Base-by-base conservation (phyloP, 2,888 invertebrate genomes). In the Acanthosepion esculentum region DNA sequence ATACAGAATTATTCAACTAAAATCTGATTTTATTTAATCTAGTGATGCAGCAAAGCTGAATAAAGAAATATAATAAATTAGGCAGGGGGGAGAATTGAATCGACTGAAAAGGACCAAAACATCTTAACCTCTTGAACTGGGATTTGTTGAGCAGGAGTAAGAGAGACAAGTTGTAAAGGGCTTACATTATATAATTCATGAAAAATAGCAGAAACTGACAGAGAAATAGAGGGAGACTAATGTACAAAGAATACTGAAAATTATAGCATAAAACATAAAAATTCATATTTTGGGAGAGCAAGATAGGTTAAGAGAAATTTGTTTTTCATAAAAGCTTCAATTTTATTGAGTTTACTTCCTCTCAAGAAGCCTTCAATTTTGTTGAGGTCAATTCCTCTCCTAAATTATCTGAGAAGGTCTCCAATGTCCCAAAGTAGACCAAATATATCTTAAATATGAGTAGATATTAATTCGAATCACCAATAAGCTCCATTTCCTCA, bases 31-130 rank as follows among this genome's bases (percentile, higher is more conserved):
- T 18, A 78, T n/a, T n/a, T 78, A 78, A 78, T 78, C n/a, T 78
- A 78, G n/a, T n/a, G 78, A 12, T 33, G n/a, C 78, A 78, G n/a
- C n/a, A n/a, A n/a, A n/a, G n/a, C n/a, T n/a, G n/a, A n/a, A n/a
- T n/a, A n/a, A n/a, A n/a, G n/a, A n/a, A n/a, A n/a, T n/a, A n/a
- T n/a, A n/a, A n/a, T n/a, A n/a, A n/a, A n/a, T n/a, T n/a, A n/a
- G n/a, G n/a, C n/a, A n/a, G n/a, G n/a, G n/a, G 78, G 78, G n/a
- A 78, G n/a, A 78, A 78, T 78, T n/a, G 78, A 78, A 78, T 78
- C 78, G 2, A n/a, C 15, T 33, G 18, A 33, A 78, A 33, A 4
- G n/a, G n/a, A 78, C 78, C 15, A 8, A 33, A n/a, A 78, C n/a
- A 78, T 78, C n/a, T 78, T 78, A 33, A 78, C 78, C 78, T 12